Conservation (phyloP, 2,888 invertebrate species). For the Heliothis peltigera region DNA sequence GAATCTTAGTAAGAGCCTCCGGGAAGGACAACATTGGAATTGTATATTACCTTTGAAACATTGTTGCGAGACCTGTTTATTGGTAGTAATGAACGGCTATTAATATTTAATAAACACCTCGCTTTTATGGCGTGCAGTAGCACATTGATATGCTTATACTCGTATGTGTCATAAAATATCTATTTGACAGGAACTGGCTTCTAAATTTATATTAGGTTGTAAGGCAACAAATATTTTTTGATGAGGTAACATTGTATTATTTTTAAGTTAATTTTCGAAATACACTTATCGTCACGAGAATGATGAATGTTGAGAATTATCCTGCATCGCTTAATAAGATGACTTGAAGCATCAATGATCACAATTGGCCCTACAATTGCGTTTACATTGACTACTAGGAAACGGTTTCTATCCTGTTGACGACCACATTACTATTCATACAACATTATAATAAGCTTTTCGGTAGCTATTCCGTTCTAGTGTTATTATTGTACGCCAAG, state of each 20-base stretch:
- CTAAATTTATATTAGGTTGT: background rate
- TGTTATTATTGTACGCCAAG: slow-evolving; percentile 55
- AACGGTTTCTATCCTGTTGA: slow-evolving; percentile 1
- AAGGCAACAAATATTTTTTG: background rate
- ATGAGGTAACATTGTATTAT: background rate
- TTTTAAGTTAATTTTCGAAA: background rate
- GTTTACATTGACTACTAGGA: slow-evolving; percentile 7
- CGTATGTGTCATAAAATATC: slow-evolving; percentile 28
- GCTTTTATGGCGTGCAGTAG: slow-evolving; percentile 25
- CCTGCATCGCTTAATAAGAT: background rate
- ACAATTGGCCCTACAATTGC: background rate
- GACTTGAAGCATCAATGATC: background rate
- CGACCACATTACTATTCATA: slow-evolving; percentile 4
- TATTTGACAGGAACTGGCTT: slow-evolving; percentile 1
- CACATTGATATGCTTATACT: slow-evolving; percentile 26
- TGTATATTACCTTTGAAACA: slow-evolving; percentile 46
- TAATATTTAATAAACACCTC: slow-evolving; percentile 50
- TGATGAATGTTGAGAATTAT: background rate
- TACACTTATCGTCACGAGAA: background rate
- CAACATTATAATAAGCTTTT: slow-evolving; percentile 34
- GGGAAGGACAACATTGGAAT: slow-evolving; percentile 48
- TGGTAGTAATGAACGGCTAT: slow-evolving; percentile 33
- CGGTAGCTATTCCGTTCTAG: slow-evolving; percentile 41
- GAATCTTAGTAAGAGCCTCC: slow-evolving; percentile 37
- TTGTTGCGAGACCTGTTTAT: slow-evolving; percentile 43